Evolutionary conservation across 2,888 invertebrate genomes (phyloP), one percentile per base, ranked within the genome.

Genomic region (Sacculina carcini): DNA sequence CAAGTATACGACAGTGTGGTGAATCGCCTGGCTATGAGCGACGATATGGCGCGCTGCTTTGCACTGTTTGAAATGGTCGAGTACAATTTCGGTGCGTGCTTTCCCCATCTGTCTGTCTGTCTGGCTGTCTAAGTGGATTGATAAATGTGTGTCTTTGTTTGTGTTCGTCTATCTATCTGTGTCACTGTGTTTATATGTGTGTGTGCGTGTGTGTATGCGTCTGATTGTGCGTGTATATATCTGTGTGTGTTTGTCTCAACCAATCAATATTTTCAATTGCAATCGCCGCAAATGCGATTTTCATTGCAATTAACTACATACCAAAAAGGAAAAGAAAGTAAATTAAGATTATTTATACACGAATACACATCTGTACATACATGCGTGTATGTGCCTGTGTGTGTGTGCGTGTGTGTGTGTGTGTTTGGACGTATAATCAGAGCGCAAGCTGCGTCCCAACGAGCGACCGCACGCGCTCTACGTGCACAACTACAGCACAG

Each of bases 401-500:
- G n/a, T n/a, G n/a, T n/a, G n/a, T n/a, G n/a, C n/a, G n/a, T n/a
- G 26, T 42, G n/a, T n/a, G n/a, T n/a, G n/a, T n/a, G n/a, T n/a
- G n/a, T n/a, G n/a, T n/a, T n/a, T n/a, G 5, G n/a, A 51, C 57
- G 49, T 54, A 56, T 55, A 67, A 69, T n/a, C 69, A 86, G 92
- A 94, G 65, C 76, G 96, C 51, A 92, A 92, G 68, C 70, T 98
- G 54, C 83, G 83, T 60, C 78, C 84, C 1, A 79, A 80, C 64
- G 98, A 98, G 69, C 83, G 86, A 59, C 96, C 96, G 0, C 96
- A 98, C 69, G 85, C 89, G 61, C 72, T 98, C 57, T 98, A 98
- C 70, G 90, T 98, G 60, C 94, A 96, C 69, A 98, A 98, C 69
- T 98, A 96, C 65, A 89, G 89, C 57, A 96, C 96, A 12, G 94